These are phyloP conservation scores for Lucinisca nassula DNA, from an alignment of 2,888 invertebrate genomes.

Conservation along the genomic window DNA sequence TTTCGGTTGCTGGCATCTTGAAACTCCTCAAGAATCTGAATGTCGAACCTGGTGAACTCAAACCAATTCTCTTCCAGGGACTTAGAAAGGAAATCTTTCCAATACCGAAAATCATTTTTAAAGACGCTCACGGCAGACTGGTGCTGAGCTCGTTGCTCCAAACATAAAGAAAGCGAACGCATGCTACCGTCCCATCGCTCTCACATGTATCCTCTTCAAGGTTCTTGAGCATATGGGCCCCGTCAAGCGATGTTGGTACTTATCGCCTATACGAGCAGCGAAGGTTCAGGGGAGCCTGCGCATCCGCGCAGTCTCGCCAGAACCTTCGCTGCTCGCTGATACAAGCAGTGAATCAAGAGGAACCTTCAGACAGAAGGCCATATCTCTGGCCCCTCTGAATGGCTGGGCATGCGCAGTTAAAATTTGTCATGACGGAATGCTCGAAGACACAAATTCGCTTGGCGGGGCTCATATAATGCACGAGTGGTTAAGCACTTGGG, in stretches of 20 bases:
- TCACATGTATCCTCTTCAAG: not conserved
- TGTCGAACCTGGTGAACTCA: not conserved
- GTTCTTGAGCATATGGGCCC: not conserved
- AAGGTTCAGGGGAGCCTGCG: too few relatives aligned
- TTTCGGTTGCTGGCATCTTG: not conserved
- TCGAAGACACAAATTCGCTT: too few relatives aligned
- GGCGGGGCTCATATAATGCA: not conserved
- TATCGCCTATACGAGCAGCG: too few relatives aligned
- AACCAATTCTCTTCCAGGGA: not conserved
- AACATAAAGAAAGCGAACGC: not conserved
- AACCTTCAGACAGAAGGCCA: too few relatives aligned
- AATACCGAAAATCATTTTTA: not conserved
- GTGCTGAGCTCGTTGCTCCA: not conserved
- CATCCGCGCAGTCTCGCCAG: too few relatives aligned
- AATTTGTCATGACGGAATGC: too few relatives aligned
- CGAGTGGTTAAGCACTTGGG: not conserved
- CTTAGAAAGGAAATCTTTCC: not conserved
- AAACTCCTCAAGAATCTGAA: not conserved
- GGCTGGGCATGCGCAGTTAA: too few relatives aligned
- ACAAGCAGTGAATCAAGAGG: too few relatives aligned
- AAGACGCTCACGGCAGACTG: not conserved
- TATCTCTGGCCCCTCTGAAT: too few relatives aligned
- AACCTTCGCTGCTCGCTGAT: too few relatives aligned
- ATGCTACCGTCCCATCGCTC: not conserved
- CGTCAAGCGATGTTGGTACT: too few relatives aligned